Evolutionary conservation across 2,888 invertebrate species (phyloP).

Genomic region (Acrobasis suavella): DNA sequence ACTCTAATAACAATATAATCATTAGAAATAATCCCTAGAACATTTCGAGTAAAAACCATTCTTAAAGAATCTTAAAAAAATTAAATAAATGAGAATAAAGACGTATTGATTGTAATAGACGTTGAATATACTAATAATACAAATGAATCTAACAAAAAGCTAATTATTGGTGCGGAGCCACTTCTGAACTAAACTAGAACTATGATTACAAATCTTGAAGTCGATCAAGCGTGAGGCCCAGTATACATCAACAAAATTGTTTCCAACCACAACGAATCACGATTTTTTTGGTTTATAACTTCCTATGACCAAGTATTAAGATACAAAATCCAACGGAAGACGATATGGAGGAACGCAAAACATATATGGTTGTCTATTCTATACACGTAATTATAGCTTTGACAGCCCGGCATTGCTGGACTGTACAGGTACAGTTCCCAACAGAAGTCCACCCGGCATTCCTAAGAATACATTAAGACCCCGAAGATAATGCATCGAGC

Average conservation of each 20-base stretch:
- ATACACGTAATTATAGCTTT: slow-evolving; percentile 77
- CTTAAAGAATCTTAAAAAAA: not conserved
- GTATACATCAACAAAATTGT: slow-evolving; percentile 54
- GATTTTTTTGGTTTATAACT: slow-evolving; percentile 28
- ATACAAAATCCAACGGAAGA: slow-evolving; percentile 36
- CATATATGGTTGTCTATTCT: slow-evolving; percentile 61
- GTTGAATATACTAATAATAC: slow-evolving; percentile 7
- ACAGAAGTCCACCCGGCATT: slow-evolving; percentile 45
- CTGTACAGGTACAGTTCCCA: slow-evolving; percentile 56
- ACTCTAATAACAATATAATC: no score
- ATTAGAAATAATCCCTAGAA: no score
- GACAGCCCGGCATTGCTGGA: slow-evolving; percentile 63
- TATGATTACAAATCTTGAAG: slow-evolving; percentile 69
- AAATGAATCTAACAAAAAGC: slow-evolving; percentile 51
- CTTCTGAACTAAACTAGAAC: slow-evolving; percentile 66
- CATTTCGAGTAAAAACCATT: not conserved
- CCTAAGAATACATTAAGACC: slow-evolving; percentile 18
- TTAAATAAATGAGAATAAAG: not conserved
- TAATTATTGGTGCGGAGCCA: slow-evolving; percentile 60
- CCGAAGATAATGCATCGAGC: not conserved
- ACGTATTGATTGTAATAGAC: not conserved
- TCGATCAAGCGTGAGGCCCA: slow-evolving; percentile 71
- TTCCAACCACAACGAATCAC: slow-evolving; percentile 38
- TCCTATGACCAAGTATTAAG: slow-evolving; percentile 38
- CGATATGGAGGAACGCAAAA: slow-evolving; percentile 43